phyloP scores from a whole-genome alignment of 1,140 invertebrate genomes.

The Plectus sambesii region DNA sequence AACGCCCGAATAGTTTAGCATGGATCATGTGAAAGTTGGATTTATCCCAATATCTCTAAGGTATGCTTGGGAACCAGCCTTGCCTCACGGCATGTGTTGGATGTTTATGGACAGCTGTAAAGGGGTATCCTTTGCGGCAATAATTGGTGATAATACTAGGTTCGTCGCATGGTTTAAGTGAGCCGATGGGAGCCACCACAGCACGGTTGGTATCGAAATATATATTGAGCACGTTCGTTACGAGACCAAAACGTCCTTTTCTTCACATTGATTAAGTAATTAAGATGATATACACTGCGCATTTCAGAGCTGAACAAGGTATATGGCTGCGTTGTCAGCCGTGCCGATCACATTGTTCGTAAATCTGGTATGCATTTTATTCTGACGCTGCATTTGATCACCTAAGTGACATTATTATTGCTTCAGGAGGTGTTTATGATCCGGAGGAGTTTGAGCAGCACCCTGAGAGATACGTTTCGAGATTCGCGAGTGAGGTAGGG shows the following conservation, averaged over 20 bases:
- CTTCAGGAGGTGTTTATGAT: constrained; percentile 68
- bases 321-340: constrained; percentile 79
- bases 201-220: too few species aligned
- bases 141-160: neutral
- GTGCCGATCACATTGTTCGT: constrained; percentile 78
- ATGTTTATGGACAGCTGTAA: too few species aligned
- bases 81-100: too few species aligned
- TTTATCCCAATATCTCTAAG: too few species aligned
- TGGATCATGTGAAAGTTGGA: too few species aligned
- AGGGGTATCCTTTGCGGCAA: neutral
- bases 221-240: too few species aligned
- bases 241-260: too few species aligned
- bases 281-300: neutral
- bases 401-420: too few species aligned
- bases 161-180: neutral
- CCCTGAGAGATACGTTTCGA: constrained; percentile 85
- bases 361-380: constrained; percentile 60
- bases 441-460: constrained; percentile 77
- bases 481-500: constrained; percentile 76
- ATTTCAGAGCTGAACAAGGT: constrained; percentile 74
- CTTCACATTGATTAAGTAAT: too few species aligned
- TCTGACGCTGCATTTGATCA: constrained; percentile 2
- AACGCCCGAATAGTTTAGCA: too few species aligned
- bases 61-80: too few species aligned
- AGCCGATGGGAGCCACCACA: too few species aligned